Evolutionary conservation across 2,888 invertebrate genomes (phyloP), one percentile per base, ranked within the genome.

Genomic region (Apodemia duryi): DNA sequence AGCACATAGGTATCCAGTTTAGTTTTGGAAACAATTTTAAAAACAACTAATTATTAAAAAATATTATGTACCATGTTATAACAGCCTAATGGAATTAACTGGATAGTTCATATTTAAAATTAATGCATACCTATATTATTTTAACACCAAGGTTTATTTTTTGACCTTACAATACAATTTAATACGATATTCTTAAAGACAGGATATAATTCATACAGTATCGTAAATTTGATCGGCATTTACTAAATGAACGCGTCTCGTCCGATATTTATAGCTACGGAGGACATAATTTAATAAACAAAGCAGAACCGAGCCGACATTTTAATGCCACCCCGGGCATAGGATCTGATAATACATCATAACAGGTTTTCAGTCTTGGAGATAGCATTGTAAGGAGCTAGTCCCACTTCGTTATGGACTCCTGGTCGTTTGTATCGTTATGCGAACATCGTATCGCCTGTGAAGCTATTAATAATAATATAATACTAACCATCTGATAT

Each of bases 211-310:
- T 91, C 88, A 89, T 89, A 77, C 81, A 75, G 82, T 91, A 90
- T 91, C 91, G 82, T 79, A 73, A 74, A 77, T 78, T 71, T 75
- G 83, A 91, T 91, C 91, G 88, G 87, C 85, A 89, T 88, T 87
- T 83, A 86, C 87, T 88, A 91, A 91, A 90, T 87, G 88, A 90
- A 89, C 87, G 88, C 84, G 60, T 60, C 60, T 60, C 32, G 60
- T 72, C 68, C 77, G 79, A 86, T 88, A 89, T 89, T 89, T 88
- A 89, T 89, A 86, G 88, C 80, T 75, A 74, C 80, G 81, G 84
- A 83, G 86, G 88, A 91, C 90, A 90, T 91, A 89, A 91, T 91
- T 91, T 91, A 91, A 91, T 91, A 91, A 91, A 91, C 91, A 91
- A 91, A 91, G 89, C 90, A 88, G 87, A 80, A 75, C 78, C 82